Evolutionary conservation across 2,888 invertebrate species (phyloP).

Genomic region (Molorchus minor): DNA sequence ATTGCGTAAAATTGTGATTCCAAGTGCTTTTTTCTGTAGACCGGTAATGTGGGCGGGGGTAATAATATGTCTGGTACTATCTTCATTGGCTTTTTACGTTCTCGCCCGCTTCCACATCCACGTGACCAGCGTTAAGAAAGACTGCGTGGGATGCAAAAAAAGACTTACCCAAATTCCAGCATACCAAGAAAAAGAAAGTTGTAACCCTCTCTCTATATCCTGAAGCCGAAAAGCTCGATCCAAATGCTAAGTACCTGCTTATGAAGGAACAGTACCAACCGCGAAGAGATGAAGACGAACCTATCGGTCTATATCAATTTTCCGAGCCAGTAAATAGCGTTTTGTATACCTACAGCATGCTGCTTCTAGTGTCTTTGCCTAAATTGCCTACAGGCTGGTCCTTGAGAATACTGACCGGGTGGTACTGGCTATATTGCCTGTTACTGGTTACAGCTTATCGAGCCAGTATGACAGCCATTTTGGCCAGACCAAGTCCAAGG

Average conservation of each 20-base stretch:
- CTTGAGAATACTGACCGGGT: constrained; percentile 80
- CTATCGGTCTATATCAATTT: constrained; percentile 73
- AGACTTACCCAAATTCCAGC: constrained; percentile 10
- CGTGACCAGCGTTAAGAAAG: constrained; percentile 47
- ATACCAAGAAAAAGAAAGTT: constrained; percentile 44
- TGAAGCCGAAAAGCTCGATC: constrained; percentile 45
- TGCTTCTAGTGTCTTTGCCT: constrained; percentile 80
- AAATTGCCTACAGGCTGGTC: constrained; percentile 83
- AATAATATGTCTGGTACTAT: constrained; percentile 71
- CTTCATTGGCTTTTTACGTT: constrained; percentile 72
- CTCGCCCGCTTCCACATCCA: constrained; percentile 70
- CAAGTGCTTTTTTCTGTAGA: constrained; percentile 62
- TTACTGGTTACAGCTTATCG: constrained; percentile 81
- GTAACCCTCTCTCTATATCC: constrained; percentile 48
- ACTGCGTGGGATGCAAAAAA: constrained; percentile 47
- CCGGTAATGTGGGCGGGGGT: constrained; percentile 80
- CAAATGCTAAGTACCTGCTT: constrained; percentile 52
- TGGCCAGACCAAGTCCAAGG: constrained; percentile 80
- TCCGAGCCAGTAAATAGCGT: constrained; percentile 77
- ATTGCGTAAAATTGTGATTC: no score
- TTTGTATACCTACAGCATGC: constrained; percentile 83
- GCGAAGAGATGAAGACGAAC: constrained; percentile 52
- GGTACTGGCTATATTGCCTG: constrained; percentile 88
- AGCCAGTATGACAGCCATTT: constrained; percentile 85
- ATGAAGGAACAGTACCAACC: constrained; percentile 53